phyloP scores from a whole-genome alignment of 2,113 vertebrate species.

The Festucalex cinctus region DNA sequence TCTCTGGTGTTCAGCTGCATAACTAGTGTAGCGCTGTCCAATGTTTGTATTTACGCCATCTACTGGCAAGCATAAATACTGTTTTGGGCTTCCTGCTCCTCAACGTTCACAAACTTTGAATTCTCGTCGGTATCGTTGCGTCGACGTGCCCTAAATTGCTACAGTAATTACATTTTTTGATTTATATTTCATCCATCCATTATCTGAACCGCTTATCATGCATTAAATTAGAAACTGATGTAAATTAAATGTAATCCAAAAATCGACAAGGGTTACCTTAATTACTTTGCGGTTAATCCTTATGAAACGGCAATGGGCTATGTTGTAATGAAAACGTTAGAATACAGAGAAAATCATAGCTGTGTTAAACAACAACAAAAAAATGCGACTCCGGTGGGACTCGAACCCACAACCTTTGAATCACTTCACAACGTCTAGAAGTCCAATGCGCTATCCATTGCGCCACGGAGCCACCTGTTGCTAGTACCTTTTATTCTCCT shows the following conservation, averaged over 20 bases:
- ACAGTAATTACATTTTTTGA: not conserved
- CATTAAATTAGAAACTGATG: not conserved
- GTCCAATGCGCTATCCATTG: constrained; percentile 70
- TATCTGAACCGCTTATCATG: too few relatives aligned
- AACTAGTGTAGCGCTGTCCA: not conserved
- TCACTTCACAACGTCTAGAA: constrained; percentile 51
- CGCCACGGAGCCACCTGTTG: constrained; percentile 68
- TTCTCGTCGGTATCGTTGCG: not conserved
- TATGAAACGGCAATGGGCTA: not conserved
- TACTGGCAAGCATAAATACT: not conserved
- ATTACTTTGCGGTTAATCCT: not conserved
- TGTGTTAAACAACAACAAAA: constrained; percentile 1
- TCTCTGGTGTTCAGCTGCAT: not conserved
- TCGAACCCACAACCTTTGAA: constrained; percentile 29
- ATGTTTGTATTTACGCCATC: not conserved
- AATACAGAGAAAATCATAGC: too few relatives aligned
- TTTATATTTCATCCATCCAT: too few relatives aligned
- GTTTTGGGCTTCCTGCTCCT: not conserved
- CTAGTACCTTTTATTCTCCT: too few relatives aligned
- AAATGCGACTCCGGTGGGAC: constrained; percentile 10
- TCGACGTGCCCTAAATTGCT: not conserved
- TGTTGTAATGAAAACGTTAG: too few relatives aligned
- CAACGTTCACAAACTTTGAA: not conserved
- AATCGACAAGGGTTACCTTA: not conserved
- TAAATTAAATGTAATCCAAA: not conserved